Evolutionary conservation across 2,888 invertebrate genomes (phyloP).

Genomic region (Argynnis bischoffii): DNA sequence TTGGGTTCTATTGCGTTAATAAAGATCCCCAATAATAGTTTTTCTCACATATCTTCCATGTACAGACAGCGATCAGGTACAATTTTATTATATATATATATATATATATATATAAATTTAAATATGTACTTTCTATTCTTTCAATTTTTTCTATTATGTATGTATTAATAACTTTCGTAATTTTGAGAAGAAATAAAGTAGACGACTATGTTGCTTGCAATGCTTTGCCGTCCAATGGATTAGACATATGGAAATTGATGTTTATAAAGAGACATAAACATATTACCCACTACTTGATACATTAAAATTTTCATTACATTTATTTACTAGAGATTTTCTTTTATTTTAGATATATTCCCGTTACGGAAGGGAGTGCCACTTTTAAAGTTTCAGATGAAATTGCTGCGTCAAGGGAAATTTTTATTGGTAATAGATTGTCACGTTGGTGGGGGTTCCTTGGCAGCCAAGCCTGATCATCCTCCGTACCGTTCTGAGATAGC

Average conservation of each 20-base stretch:
- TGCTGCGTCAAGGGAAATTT: slow-evolving; percentile 54
- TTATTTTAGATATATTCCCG: slow-evolving; percentile 53
- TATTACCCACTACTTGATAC: too few species aligned
- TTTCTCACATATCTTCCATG: too few species aligned
- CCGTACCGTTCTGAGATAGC: slow-evolving; percentile 53
- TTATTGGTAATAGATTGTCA: slow-evolving; percentile 63
- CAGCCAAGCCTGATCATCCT: slow-evolving; percentile 38
- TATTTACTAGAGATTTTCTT: background rate
- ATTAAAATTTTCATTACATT: too few species aligned
- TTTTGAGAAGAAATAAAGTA: background rate
- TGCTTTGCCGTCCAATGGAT: background rate
- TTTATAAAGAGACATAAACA: too few species aligned
- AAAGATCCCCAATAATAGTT: too few species aligned
- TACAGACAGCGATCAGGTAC: too few species aligned
- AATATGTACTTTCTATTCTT: too few species aligned
- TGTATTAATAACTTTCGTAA: too few species aligned
- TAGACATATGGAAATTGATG: background rate
- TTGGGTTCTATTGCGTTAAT: too few species aligned
- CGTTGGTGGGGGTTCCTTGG: slow-evolving; percentile 41
- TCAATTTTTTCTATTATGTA: too few species aligned
- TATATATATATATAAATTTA: too few species aligned
- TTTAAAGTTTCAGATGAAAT: slow-evolving; percentile 60
- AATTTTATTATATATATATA: too few species aligned
- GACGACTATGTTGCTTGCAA: background rate
- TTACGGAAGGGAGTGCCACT: slow-evolving; percentile 50